phyloP scores from a whole-genome alignment of 2,113 vertebrate genomes.

The Passer montanus region DNA sequence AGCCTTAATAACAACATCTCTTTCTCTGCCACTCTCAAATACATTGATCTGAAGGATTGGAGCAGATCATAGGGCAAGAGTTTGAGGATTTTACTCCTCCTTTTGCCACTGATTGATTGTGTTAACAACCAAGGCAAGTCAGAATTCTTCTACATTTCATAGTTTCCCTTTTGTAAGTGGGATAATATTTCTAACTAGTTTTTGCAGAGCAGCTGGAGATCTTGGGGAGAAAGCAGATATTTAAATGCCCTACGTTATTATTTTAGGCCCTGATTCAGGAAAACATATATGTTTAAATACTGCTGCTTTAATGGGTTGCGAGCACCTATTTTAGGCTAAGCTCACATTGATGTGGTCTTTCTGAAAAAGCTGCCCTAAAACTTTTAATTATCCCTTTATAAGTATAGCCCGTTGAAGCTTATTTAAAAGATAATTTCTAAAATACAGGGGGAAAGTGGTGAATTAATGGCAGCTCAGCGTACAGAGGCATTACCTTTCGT shows the following conservation, averaged over 20 bases:
- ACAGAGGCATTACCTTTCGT: background rate
- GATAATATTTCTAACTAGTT: conserved; percentile 48
- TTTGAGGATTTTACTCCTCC: background rate
- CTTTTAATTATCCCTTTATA: background rate
- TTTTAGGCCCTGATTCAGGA: conserved; percentile 59
- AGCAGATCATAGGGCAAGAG: background rate
- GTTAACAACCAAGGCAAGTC: background rate
- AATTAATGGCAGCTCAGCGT: background rate
- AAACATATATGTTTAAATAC: conserved; percentile 28
- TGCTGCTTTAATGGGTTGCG: background rate
- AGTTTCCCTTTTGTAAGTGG: conserved; percentile 38
- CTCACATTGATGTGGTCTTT: conserved; percentile 6
- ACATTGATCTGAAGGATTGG: background rate
- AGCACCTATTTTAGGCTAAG: conserved; percentile 5
- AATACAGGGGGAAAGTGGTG: background rate
- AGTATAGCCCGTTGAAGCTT: background rate
- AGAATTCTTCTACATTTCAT: conserved; percentile 14
- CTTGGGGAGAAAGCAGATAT: conserved; percentile 36
- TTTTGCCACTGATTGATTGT: background rate
- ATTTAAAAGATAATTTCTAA: background rate
- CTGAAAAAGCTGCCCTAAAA: conserved; percentile 25
- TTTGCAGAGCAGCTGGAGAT: conserved; percentile 17
- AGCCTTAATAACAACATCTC: background rate
- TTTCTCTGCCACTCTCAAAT: background rate
- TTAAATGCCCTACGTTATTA: conserved; percentile 38